Base-by-base conservation (phyloP, 1,140 invertebrate species). In the Nomia melanderi region DNA sequence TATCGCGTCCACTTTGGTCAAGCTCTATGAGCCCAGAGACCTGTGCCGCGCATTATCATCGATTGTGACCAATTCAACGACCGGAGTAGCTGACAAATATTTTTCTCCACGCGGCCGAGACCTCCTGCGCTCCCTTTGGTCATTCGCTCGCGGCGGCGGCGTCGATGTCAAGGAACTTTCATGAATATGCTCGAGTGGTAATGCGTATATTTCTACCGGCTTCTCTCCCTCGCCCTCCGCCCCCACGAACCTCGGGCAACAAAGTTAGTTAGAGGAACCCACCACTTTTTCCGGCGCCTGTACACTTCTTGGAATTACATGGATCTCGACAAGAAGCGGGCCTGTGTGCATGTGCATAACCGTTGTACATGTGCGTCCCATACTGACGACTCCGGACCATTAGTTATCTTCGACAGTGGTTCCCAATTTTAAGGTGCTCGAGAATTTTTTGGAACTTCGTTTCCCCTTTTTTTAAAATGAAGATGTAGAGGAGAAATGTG, bases 251-350 rank as follows among this genome's bases (percentile, higher is more conserved):
- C 33, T 12, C 54, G 2, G n/a, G 8, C 53, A 29, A 23, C 36
- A 11, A 0, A 33, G 27, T 44, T 44, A 25, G 53, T 56, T 75
- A 53, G 39, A 2, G 65, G 65, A 69, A 70, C 78, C 77, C 82
- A 82, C 84, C 86, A 88, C 88, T 91, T 90, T 88, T 90, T 82
- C 73, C 81, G 36, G 82, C 78, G 91, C 91, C 90, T 92, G 90
- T 91, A 92, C 90, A 74, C 79, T 91, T 91, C 91, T 91, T 62
- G 86, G 91, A 92, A 91, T 85, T 88, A 84, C 82, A 80, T 78
- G 72, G 76, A 87, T 87, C 86, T 82, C 44, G 44, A 83, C 74
- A 59, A 82, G 81, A 84, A 75, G 63, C 70, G 59, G 54, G 20
- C 36, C 72, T 67, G 60, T 66, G 77, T 76, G 39, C 64, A 50